A percentile compares a stretch with the other conserved stretches of the same genome.
Conservation (phyloP, 2,797 vertebrate species). For the Diplodus puntazzo region DNA sequence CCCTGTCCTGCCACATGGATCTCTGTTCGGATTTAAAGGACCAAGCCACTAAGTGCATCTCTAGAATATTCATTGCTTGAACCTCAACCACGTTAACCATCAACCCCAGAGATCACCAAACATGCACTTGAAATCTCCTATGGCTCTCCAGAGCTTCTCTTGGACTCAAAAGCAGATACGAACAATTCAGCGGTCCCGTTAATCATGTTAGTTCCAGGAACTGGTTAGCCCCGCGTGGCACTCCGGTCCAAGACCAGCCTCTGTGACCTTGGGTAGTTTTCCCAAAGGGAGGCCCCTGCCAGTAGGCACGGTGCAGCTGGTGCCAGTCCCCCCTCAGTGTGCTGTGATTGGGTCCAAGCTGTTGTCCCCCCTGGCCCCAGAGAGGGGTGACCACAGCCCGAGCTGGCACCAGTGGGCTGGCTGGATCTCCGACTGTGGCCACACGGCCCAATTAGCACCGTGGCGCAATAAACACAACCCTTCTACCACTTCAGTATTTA, state of each 20-base stretch:
- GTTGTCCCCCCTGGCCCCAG: constrained; percentile 43
- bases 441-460: constrained; percentile 68
- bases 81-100: constrained; percentile 69
- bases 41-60: constrained; percentile 66
- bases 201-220: constrained; percentile 65
- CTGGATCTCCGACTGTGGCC: constrained; percentile 44
- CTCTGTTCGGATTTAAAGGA: constrained; percentile 62
- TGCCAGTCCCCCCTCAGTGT: constrained; percentile 38
- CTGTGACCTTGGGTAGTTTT: constrained; percentile 48
- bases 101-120: constrained; percentile 64
- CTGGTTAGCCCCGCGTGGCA: constrained; percentile 13
- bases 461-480: constrained; percentile 71
- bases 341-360: constrained; percentile 36
- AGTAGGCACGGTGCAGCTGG: constrained; percentile 41
- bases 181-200: constrained; percentile 53
- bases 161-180: constrained; percentile 52
- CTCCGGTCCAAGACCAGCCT: constrained; percentile 57
- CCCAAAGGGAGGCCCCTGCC: constrained; percentile 42
- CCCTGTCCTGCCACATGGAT: constrained; percentile 40
- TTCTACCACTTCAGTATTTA: constrained; percentile 56
- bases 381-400: constrained; percentile 58
- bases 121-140: constrained; percentile 59
- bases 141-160: constrained; percentile 64
- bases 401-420: constrained; percentile 36
- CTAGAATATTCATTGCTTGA: constrained; percentile 60